These are phyloP conservation scores for Cylindroiulus punctatus DNA, from an alignment of 2,888 invertebrate genomes.

Conservation along the genomic window DNA sequence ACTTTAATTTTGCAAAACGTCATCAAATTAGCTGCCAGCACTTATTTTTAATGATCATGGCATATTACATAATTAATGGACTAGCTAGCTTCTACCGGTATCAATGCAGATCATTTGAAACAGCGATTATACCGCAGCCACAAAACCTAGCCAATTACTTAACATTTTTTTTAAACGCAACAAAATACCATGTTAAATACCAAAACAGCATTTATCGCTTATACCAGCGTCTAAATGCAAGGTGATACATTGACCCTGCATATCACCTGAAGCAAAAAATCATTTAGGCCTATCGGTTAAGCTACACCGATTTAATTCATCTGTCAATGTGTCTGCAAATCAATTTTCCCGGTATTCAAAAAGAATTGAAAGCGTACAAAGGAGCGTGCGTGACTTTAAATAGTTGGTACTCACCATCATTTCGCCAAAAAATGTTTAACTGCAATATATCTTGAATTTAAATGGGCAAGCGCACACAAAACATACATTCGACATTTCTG, in stretches of 20 bases:
- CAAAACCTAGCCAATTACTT: background rate
- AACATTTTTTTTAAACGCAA: no score
- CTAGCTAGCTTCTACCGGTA: no score
- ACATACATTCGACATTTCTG: constrained; percentile 33
- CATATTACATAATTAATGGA: background rate
- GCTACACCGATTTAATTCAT: background rate
- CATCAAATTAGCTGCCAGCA: background rate
- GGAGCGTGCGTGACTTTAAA: background rate
- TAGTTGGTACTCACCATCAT: background rate
- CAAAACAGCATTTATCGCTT: background rate
- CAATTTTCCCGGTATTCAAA: background rate
- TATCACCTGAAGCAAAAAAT: constrained; percentile 13
- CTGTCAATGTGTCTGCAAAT: background rate
- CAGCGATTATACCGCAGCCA: background rate
- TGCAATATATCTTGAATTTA: background rate
- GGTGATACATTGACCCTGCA: background rate
- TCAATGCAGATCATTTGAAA: no score
- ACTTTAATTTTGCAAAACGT: background rate
- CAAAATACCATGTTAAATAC: no score
- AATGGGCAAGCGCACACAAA: background rate
- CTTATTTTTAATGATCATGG: background rate
- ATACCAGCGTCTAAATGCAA: background rate
- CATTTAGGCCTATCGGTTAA: background rate
- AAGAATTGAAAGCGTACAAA: background rate
- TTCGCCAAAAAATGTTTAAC: background rate